These are phyloP conservation scores for Galeopsomyia nigrocyanea DNA, from an alignment of 2,888 invertebrate genomes.

Conservation along the genomic window DNA sequence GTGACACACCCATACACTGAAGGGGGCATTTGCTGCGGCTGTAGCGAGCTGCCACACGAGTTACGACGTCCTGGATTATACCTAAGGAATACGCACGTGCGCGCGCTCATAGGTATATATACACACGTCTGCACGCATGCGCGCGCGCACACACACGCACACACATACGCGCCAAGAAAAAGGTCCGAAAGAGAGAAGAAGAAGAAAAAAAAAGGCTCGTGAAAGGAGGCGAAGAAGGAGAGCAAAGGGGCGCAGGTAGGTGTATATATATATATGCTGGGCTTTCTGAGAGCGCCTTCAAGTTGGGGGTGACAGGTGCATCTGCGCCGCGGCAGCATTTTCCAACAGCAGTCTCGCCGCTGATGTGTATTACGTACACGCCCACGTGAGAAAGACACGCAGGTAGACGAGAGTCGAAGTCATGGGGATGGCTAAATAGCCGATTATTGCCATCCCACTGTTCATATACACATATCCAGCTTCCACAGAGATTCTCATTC, in stretches of 20 bases:
- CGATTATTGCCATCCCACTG: slow-evolving; percentile 39
- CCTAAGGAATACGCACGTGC: slow-evolving; percentile 37
- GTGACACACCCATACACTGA: slow-evolving; percentile 43
- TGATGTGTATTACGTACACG: slow-evolving; percentile 31
- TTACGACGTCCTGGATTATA: slow-evolving; percentile 51
- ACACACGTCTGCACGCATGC: too few relatives aligned
- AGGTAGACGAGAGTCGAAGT: slow-evolving; percentile 9
- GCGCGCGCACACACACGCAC: background rate
- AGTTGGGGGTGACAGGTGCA: slow-evolving; percentile 63
- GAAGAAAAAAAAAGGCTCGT: slow-evolving; percentile 19
- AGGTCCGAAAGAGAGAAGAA: slow-evolving; percentile 1
- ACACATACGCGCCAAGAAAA: slow-evolving; percentile 10
- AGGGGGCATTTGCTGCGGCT: slow-evolving; percentile 13
- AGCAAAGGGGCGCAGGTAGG: slow-evolving; percentile 24
- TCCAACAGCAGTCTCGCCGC: slow-evolving; percentile 31
- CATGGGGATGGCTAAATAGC: slow-evolving; percentile 41
- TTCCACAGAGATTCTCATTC: too few relatives aligned
- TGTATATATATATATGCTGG: slow-evolving; percentile 28
- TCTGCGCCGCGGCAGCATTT: slow-evolving; percentile 48
- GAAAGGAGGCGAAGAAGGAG: slow-evolving; percentile 17
- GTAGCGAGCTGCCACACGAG: slow-evolving; percentile 34
- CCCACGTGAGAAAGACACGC: slow-evolving; percentile 22
- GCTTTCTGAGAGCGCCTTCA: slow-evolving; percentile 46
- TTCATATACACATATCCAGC: too few relatives aligned
- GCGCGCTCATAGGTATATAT: background rate